Base-by-base conservation (phyloP, 1,140 invertebrate species). In the Wasmannia auropunctata region DNA sequence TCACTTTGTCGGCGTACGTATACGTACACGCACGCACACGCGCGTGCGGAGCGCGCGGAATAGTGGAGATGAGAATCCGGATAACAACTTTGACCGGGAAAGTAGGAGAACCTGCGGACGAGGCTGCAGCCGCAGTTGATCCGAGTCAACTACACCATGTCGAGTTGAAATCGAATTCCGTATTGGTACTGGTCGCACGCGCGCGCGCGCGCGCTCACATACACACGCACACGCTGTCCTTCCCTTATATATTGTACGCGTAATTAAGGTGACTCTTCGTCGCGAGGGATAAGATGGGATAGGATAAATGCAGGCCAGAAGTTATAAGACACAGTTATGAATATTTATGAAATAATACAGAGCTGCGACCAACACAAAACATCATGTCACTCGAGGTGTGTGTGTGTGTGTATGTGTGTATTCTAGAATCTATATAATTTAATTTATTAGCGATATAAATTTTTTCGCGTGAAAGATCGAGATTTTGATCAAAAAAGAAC, bases 1-100 rank as follows among this genome's bases (percentile, higher is more conserved):
- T 92, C 91, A 92, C 91, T 90, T 91, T 89, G 88, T 87, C 85
- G 87, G 87, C 70, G 65, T 86, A 46, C 56, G 60, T 85, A 56
- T 85, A 60, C 16, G 11, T 74, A 74, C 40, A 43, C 22, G 28
- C 43, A 16, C 31, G 70, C 58, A 67, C 58, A 75, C 31, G 11
- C n/a, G 60, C 56, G 60, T n/a, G 62, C 58, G 84, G 49, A 63
- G 87, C 77, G 51, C 87, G 90, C 90, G 81, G 89, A 89, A 90
- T 84, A 83, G 80, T 83, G 37, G 74, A 81, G 90, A 91, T 91
- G 74, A 83, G 85, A 58, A 54, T 46, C 34, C 25, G 85, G 89
- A 91, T 91, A 91, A 91, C 58, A 37, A 60, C 19, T 62, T 60
- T 62, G 43, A 40, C 25, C 65, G 62, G 63, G n/a, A 83, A 89